Base-by-base conservation (phyloP, 2,113 vertebrate genomes). In the Daboia siamensis region DNA sequence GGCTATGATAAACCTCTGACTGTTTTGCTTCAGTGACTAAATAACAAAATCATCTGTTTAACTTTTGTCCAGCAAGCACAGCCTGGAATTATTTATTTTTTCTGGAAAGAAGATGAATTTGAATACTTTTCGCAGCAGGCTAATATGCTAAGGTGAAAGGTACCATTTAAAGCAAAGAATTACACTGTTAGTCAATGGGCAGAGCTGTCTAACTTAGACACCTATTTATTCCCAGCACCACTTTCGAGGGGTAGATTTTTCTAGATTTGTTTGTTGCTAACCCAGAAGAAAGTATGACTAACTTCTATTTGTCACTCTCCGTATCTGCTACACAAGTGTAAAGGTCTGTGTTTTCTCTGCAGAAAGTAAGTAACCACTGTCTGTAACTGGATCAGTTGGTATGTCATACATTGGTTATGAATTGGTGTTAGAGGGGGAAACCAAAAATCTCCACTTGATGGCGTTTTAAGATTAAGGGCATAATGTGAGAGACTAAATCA, bases 271-370 rank as follows among this genome's bases (percentile, higher is more conserved):
- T 7, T 48, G 54, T n/a, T 39, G 44, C 23, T 44, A 51, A 26
- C 48, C 23, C 52, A 24, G 87, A 56, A 69, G 46, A 21, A 24
- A 56, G 26, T 54, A 52, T 33, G 29, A 90, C 51, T 26, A 85
- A 88, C 69, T 90, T 90, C 55, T 61, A 24, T 13, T 61, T 87
- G 56, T 56, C 39, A 46, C 23, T 56, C 48, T 48, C 26, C 2
- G 15, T 20, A 61, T 33, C 69, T 46, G 33, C 46, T 69, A 21
- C 12, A 33, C 9, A 69, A 89, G 87, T 24, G 33, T 29, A 93
- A 87, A 93, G 90, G 80, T 74, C 33, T 64, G 56, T 90, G 93
- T 48, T 69, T 91, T 89, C 80, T 29, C 59, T 52, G 87, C 80
- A 93, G 86, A 59, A 39, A 91, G 88, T 39, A 90, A 93, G 74